These are phyloP conservation scores for Todiramphus chloris DNA, from an alignment of 2,113 vertebrate species.

Conservation along the genomic window DNA sequence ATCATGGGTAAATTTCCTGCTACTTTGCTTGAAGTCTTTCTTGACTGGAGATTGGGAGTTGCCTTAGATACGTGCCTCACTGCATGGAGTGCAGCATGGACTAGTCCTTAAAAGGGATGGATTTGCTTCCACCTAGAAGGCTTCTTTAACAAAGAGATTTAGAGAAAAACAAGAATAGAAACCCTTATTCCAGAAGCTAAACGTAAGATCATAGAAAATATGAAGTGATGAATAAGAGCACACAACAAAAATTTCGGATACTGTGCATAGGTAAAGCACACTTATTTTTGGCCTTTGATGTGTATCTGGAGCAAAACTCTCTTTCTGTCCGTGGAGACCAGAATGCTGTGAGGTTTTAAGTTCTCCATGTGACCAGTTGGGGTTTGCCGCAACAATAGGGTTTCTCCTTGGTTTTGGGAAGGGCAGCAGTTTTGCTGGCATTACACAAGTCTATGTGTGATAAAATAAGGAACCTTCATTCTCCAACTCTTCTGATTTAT, in stretches of 20 bases:
- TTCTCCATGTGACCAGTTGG: constrained; percentile 48
- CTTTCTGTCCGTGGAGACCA: constrained; percentile 3
- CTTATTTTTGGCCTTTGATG: not conserved
- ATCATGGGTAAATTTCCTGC: not conserved
- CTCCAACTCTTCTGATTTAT: constrained; percentile 45
- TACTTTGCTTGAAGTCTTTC: not conserved
- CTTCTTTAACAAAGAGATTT: not conserved
- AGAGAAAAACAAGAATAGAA: not conserved
- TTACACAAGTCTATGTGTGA: constrained; percentile 31
- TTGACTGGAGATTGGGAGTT: not conserved
- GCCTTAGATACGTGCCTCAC: not conserved
- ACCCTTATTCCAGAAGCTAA: not conserved
- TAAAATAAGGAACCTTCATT: constrained; percentile 64
- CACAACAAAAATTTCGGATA: not conserved
- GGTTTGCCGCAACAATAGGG: constrained; percentile 56
- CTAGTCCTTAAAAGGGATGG: not conserved
- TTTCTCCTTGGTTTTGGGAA: constrained; percentile 62
- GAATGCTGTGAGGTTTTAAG: constrained; percentile 8
- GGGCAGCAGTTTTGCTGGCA: constrained; percentile 36
- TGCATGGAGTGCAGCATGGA: rapidly evolving
- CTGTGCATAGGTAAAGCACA: not conserved
- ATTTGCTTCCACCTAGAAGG: not conserved
- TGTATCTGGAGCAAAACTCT: not conserved
- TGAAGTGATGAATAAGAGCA: not conserved
- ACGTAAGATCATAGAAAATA: not conserved